Conservation (phyloP, 2,113 vertebrate genomes). For the Misgurnus anguillicaudatus region DNA sequence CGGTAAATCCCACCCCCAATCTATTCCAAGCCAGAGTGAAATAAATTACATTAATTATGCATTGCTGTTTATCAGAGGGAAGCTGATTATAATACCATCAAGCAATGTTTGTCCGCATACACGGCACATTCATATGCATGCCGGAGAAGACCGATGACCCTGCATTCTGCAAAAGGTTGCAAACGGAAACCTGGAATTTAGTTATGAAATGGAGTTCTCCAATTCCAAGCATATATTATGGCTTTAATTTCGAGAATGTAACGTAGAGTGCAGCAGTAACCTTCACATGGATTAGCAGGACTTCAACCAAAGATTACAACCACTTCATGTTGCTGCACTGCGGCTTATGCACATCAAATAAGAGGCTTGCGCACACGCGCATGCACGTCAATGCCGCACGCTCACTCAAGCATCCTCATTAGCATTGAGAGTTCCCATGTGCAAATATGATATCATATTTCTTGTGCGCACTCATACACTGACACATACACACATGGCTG, state of each 20-base stretch:
- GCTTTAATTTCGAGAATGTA: slow-evolving; percentile 45
- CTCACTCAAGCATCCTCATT: slow-evolving; percentile 28
- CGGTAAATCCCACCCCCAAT: slow-evolving; percentile 16
- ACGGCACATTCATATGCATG: not conserved
- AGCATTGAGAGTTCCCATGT: slow-evolving; percentile 35
- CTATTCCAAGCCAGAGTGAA: slow-evolving; percentile 29
- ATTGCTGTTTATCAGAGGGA: slow-evolving; percentile 42
- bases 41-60: slow-evolving; percentile 58
- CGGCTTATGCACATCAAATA: slow-evolving; percentile 46
- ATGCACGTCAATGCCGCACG: slow-evolving; percentile 5
- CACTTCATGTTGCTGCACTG: slow-evolving; percentile 32
- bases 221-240: slow-evolving; percentile 38
- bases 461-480: slow-evolving; percentile 20
- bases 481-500: slow-evolving; percentile 1
- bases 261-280: slow-evolving; percentile 32
- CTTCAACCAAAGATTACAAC: slow-evolving; percentile 41
- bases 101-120: not conserved
- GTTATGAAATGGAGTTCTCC: slow-evolving; percentile 49
- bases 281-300: slow-evolving; percentile 52
- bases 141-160: slow-evolving; percentile 15
- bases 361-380: not conserved
- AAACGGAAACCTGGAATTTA: slow-evolving; percentile 38
- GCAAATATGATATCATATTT: slow-evolving; percentile 25
- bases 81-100: slow-evolving; percentile 33
- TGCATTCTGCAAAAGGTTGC: slow-evolving; percentile 7